phyloP scores from a whole-genome alignment of 1,140 invertebrate species.

The Drosophila oshimai region DNA sequence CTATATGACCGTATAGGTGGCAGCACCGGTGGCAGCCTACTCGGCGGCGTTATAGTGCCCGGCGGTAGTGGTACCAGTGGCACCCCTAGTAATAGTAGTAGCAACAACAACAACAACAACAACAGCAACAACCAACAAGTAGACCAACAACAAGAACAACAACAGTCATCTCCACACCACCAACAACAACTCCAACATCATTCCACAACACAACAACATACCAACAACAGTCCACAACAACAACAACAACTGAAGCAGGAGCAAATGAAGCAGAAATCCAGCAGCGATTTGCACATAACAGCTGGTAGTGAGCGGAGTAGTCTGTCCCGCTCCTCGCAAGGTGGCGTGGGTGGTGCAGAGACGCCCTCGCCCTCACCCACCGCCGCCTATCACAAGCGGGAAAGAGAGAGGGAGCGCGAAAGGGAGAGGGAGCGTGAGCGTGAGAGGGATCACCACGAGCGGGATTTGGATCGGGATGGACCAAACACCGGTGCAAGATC shows the following conservation, averaged over 20 bases:
- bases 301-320: constrained; percentile 54
- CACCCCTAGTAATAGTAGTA: constrained; percentile 77
- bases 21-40: constrained; percentile 82
- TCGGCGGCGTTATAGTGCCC: constrained; percentile 82
- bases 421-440: constrained; percentile 16
- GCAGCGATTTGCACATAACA: constrained; percentile 29
- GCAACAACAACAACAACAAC: constrained; percentile 49
- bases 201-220: constrained; percentile 70
- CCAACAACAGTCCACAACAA: constrained; percentile 42
- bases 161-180: constrained; percentile 44
- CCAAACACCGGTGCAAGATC: constrained; percentile 15
- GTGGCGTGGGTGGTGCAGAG: too few species aligned
- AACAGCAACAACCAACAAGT: constrained; percentile 50
- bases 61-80: constrained; percentile 77
- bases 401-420: constrained; percentile 27
- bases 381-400: constrained; percentile 27
- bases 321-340: constrained; percentile 55
- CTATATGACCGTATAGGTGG: constrained; percentile 82
- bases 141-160: constrained; percentile 59
- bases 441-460: constrained; percentile 42
- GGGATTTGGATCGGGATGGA: constrained; percentile 46
- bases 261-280: constrained; percentile 28
- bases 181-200: constrained; percentile 62
- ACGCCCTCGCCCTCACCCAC: constrained; percentile 57
- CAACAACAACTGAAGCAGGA: constrained; percentile 40